Base-by-base conservation (phyloP, 2,888 invertebrate genomes). In the Pachydiplax longipennis region DNA sequence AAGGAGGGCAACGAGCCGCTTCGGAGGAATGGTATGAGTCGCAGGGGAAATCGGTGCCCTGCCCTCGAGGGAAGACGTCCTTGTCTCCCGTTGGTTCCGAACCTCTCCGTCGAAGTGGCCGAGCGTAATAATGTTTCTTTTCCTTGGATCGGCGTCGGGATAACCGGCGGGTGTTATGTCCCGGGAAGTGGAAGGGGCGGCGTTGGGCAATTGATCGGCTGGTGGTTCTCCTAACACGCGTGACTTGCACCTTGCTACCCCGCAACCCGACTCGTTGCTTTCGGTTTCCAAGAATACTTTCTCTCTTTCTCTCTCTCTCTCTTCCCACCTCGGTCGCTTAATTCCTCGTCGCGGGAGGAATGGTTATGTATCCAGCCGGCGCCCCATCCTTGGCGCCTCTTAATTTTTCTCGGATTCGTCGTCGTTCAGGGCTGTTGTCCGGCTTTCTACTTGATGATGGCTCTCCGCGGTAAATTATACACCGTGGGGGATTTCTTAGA, bases 261-360 rank as follows among this genome's bases (percentile, higher is more conserved):
- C 37, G n/a, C 87, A 87, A 87, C 87, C 87, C n/a, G 83, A 35
- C 61, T 40, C 61, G 37, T 61, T 35, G 87, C 61, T 87, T 87
- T 87, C 87, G 87, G 87, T 87, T 87, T 87, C 87, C 87, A 37
- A 87, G 87, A 87, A 87, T 61, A 87, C 87, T 87, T 87, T 87
- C 87, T 61, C 87, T n/a, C 22, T 37, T 37, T 22, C 65, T 87
- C 53, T 31, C 53, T 53, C 53, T 53, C 48, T 48, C 48, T 48
- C 48, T 48, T 48, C 53, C 53, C 53, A 53, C 53, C 18, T 18
- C 31, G 10, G 31, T 12, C 73, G 31, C 73, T 73, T 73, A 73
- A n/a, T 25, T 25, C 73, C 73, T 73, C 73, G 73, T 73, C 25
- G 31, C 25, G 25, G 25, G n/a, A 65, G 65, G 65, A 73, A 31